phyloP scores from a whole-genome alignment of 2,797 vertebrate species.

The Echeneis naucrates region DNA sequence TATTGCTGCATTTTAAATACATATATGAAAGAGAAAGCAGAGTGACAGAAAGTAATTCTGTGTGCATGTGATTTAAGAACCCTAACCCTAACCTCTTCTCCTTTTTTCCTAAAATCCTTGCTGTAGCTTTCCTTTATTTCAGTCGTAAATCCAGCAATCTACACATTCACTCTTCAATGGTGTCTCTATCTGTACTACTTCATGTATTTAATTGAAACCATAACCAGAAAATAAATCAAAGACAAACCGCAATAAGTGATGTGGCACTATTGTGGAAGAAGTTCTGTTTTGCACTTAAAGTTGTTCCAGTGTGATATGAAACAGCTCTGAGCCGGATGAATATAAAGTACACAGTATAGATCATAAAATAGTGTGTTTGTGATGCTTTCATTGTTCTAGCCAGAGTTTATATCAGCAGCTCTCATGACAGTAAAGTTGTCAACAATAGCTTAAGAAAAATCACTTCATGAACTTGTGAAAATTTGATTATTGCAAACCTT shows the following conservation, averaged over 20 bases:
- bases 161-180: conserved; percentile 24
- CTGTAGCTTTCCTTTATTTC: conserved; percentile 18
- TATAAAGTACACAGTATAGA: conserved; percentile 34
- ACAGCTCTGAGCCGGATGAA: conserved; percentile 32
- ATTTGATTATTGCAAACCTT: conserved; percentile 58
- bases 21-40: conserved; percentile 1
- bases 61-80: conserved; percentile 22
- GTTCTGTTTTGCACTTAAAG: conserved; percentile 27
- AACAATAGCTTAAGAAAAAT: conserved; percentile 50
- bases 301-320: conserved; percentile 49
- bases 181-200: conserved; percentile 2
- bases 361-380: conserved; percentile 56
- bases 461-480: conserved; percentile 55
- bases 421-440: conserved; percentile 57
- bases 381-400: conserved; percentile 35
- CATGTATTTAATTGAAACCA: conserved; percentile 39
- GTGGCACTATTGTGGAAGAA: conserved; percentile 41
- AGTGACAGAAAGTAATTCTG: neutral
- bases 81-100: too few species aligned
- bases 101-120: conserved; percentile 2
- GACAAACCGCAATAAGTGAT: conserved; percentile 21
- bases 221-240: conserved; percentile 35
- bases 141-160: conserved; percentile 31
- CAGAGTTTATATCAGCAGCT: conserved; percentile 47
- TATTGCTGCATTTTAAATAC: neutral